Evolutionary conservation across 2,797 vertebrate species (phyloP).

Genomic region (Neopelma chrysocephalum): DNA sequence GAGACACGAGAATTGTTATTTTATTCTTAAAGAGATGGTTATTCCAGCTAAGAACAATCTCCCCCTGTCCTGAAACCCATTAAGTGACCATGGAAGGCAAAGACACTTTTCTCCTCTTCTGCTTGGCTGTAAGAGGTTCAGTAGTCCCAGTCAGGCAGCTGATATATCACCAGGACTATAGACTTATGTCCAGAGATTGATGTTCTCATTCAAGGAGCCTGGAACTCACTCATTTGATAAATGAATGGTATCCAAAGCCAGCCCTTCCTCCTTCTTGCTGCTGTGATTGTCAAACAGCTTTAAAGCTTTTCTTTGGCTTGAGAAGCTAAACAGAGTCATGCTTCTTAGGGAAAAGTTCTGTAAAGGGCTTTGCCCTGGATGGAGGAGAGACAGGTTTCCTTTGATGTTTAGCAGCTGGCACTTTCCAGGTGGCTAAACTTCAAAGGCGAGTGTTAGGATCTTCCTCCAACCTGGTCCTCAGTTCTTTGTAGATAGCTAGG

Average conservation of each 20-base stretch:
- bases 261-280: neutral
- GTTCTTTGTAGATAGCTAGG: conserved; percentile 49
- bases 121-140: neutral
- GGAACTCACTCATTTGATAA: conserved; percentile 22
- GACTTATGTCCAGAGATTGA: neutral
- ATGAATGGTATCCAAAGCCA: neutral
- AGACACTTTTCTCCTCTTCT: neutral
- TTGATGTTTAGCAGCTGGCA: conserved; percentile 57
- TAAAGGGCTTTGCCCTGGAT: conserved; percentile 38
- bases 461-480: conserved; percentile 43
- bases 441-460: conserved; percentile 58
- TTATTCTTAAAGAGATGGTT: neutral
- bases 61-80: neutral
- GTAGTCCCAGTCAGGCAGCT: neutral
- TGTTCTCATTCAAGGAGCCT: conserved; percentile 4
- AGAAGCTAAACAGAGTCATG: conserved; percentile 58
- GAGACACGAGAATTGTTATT: neutral
- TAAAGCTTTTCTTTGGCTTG: conserved; percentile 41
- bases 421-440: conserved; percentile 66
- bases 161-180: neutral
- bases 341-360: conserved; percentile 25
- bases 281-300: conserved; percentile 22
- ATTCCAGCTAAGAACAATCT: neutral
- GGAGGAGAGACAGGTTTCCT: conserved; percentile 56
- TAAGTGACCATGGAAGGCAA: neutral